Evolutionary conservation across 2,797 vertebrate species (phyloP).

Genomic region (Taeniopygia guttata): DNA sequence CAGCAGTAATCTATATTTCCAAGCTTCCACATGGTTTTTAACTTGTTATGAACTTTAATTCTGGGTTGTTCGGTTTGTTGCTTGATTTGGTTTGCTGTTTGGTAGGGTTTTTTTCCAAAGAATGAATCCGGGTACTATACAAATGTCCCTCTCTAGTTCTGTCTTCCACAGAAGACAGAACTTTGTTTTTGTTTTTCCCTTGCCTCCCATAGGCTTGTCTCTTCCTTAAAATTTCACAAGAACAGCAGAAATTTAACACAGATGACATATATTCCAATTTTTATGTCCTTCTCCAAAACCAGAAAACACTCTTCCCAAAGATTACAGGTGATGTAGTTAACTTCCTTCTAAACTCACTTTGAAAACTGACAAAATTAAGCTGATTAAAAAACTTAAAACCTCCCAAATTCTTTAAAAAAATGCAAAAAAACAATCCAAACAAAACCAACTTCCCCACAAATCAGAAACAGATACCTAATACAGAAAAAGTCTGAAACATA

Average conservation of each 20-base stretch:
- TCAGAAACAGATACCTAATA: background rate
- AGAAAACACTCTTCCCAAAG: background rate
- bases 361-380: background rate
- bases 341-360: background rate
- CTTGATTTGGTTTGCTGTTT: background rate
- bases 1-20: background rate
- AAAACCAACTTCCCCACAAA: background rate
- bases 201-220: background rate
- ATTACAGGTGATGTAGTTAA: background rate
- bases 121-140: background rate
- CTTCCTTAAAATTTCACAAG: background rate
- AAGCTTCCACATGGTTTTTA: background rate
- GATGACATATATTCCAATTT: background rate
- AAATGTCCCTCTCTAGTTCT: background rate
- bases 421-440: background rate
- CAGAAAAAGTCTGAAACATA: background rate
- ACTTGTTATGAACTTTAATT: background rate
- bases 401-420: background rate
- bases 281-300: background rate
- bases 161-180: rapidly evolving
- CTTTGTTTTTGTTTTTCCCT: background rate
- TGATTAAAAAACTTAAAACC: background rate
- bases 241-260: background rate
- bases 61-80: background rate
- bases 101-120: background rate